phyloP scores from a whole-genome alignment of 1,140 invertebrate species.

The Pseudoatta argentina region DNA sequence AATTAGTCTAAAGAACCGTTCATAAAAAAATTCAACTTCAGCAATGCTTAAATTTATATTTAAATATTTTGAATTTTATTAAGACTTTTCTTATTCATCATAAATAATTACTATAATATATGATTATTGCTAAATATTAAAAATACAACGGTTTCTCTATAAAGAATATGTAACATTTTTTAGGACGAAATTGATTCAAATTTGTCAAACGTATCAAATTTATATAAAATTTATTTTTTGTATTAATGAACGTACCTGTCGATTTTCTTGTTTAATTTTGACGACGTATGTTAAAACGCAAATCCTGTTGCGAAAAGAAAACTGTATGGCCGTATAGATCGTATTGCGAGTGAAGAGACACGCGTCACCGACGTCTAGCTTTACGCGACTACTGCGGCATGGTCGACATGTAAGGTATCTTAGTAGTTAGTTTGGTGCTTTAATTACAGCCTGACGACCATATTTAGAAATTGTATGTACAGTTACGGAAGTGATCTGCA shows the following conservation, averaged over 20 bases:
- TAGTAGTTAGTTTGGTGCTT: conserved; percentile 58
- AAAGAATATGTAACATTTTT: neutral
- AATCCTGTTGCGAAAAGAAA: neutral
- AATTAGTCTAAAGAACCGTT: neutral
- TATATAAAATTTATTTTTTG: neutral
- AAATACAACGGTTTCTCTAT: neutral
- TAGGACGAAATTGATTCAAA: neutral
- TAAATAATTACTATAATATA: neutral
- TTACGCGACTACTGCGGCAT: conserved; percentile 68
- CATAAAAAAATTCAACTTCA: neutral
- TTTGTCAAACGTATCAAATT: neutral
- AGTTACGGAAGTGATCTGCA: conserved; percentile 49
- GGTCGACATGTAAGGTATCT: conserved; percentile 37
- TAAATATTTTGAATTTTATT: conserved; percentile 1
- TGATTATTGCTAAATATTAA: neutral
- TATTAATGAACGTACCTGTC: conserved; percentile 30
- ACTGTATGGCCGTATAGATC: neutral
- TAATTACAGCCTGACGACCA: conserved; percentile 62
- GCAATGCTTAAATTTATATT: neutral
- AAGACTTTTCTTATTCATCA: neutral
- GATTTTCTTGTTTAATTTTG: conserved; percentile 26
- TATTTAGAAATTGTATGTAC: conserved; percentile 48
- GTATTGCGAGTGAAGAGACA: conserved; percentile 41
- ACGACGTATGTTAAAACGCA: neutral
- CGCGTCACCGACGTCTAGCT: conserved; percentile 43